Conservation (phyloP, 2,113 vertebrate species). For the Ceyx melanurus region DNA sequence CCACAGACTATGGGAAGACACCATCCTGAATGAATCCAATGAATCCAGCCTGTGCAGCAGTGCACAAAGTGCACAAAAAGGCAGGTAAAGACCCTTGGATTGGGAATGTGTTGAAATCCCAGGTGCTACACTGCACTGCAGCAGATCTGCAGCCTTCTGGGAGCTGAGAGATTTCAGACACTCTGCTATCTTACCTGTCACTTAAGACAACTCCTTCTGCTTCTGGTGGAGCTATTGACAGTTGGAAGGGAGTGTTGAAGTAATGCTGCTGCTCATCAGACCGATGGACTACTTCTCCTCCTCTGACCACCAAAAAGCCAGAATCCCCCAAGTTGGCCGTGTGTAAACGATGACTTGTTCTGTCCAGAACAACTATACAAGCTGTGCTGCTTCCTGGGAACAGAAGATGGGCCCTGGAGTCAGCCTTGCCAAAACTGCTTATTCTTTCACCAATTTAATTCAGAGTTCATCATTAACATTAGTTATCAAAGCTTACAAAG, state of each 20-base stretch:
- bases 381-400: conserved; percentile 93
- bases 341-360: conserved; percentile 90
- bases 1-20: neutral
- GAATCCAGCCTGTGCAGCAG: too few relatives aligned
- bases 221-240: conserved; percentile 94
- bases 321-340: conserved; percentile 97
- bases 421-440: neutral
- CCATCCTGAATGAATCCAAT: neutral
- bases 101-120: too few relatives aligned
- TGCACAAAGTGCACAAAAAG: too few relatives aligned
- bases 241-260: conserved; percentile 96
- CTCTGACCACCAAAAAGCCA: conserved; percentile 94
- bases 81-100: too few relatives aligned
- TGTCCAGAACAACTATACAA: conserved; percentile 91
- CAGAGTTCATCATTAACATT: neutral
- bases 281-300: conserved; percentile 94
- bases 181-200: conserved; percentile 77
- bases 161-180: neutral
- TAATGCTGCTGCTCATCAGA: conserved; percentile 97
- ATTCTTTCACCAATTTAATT: neutral
- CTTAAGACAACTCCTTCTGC: conserved; percentile 90
- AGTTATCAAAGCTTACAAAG: neutral
- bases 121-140: neutral
- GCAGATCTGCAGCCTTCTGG: neutral
- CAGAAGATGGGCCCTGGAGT: fast-evolving